Evolutionary conservation across 2,113 vertebrate genomes (phyloP), one percentile per base, ranked within the genome.

Genomic region (Benitochromis conjunctus): DNA sequence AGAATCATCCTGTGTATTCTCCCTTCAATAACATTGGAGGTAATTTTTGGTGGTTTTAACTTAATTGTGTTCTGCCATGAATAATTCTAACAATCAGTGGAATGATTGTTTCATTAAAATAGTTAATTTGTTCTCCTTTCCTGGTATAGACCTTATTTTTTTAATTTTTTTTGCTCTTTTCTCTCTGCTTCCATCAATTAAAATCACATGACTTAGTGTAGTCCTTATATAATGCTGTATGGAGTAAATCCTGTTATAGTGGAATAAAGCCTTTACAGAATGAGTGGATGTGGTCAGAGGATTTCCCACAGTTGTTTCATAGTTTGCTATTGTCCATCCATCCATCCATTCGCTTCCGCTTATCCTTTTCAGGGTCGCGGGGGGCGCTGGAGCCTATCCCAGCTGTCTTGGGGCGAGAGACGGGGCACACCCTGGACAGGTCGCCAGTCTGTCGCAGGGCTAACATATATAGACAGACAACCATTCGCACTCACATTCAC

Each of bases 171-270:
- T 51, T n/a, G 43, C 51, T 83, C 62, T 57, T 90, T 89, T 90
- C 38, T 90, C 64, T 90, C 51, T 79, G 21, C 76, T 87, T 86
- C 80, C 79, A 92, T 94, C 90, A 93, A 93, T 95, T 95, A 94
- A 94, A 93, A 92, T 91, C 86, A 82, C 80, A 94, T 95, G 92
- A 94, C 93, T 88, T 91, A 91, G 88, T 84, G 53, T 83, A 83
- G 83, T 88, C 89, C 92, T 95, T 92, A 89, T 89, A 82, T 78
- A 84, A 86, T 91, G 77, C 88, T 87, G 64, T 92, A 86, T 92
- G 79, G 89, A 87, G 89, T 66, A 92, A 95, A 95, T 96, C 92
- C 93, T 89, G 91, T 96, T 95, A 95, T 57, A 58, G 80, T 88
- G 94, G 91, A 92, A 94, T 93, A 92, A 92, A 78, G 71, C 90